Conservation (phyloP, 2,797 vertebrate species). For the Cephalopachus bancanus region DNA sequence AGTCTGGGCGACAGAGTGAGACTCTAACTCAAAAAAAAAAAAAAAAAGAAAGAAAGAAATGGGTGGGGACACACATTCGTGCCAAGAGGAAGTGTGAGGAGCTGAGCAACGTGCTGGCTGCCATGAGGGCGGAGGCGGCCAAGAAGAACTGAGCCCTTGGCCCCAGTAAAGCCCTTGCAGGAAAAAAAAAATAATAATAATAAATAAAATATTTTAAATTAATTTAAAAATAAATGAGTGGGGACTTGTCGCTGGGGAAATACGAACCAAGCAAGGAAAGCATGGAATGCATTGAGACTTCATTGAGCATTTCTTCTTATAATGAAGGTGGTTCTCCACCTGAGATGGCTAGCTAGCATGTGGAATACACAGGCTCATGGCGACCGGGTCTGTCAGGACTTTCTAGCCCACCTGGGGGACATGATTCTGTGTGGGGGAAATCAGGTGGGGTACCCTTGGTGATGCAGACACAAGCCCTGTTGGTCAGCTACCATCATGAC, state of each 20-base stretch:
- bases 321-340: rapidly evolving
- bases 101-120: too few relatives aligned
- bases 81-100: too few relatives aligned
- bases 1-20: too few relatives aligned
- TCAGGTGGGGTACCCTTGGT: rapidly evolving
- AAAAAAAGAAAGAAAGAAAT: too few relatives aligned
- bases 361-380: rapidly evolving
- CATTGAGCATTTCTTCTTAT: rapidly evolving
- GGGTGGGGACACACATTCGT: too few relatives aligned
- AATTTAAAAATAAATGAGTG: neutral
- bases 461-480: rapidly evolving
- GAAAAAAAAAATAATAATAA: too few relatives aligned
- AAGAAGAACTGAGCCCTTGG: too few relatives aligned
- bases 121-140: too few relatives aligned
- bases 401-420: neutral
- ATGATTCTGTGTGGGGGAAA: rapidly evolving
- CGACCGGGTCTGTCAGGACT: rapidly evolving
- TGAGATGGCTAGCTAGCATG: rapidly evolving
- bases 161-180: too few relatives aligned
- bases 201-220: too few relatives aligned
- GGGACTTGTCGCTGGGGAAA: neutral
- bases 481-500: rapidly evolving
- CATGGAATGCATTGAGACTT: rapidly evolving
- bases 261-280: rapidly evolving
- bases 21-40: too few relatives aligned